Evolutionary conservation across 2,113 vertebrate species (phyloP), one percentile per base, ranked within the genome.

Genomic region (Hyla sarda): DNA sequence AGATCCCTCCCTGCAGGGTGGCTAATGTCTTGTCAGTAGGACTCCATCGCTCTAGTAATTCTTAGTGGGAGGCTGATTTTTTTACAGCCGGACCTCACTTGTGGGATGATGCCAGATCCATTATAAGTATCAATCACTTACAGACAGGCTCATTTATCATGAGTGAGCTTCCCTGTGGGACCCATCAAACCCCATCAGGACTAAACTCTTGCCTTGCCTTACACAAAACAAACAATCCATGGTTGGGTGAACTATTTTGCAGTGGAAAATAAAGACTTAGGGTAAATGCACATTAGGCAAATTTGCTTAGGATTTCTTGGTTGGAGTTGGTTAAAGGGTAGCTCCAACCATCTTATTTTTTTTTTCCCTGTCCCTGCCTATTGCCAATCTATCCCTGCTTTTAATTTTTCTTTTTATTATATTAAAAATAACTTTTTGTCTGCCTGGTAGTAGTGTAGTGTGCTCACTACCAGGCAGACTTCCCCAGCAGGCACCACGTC

Each of bases 141-240:
- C 16, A 45, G 77, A 71, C 65, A 81, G 52, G 16, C 76, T 47
- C 77, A 86, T 86, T 86, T 56, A 86, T 80, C 84, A 72, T 72
- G 76, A 23, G 50, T 60, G 84, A 86, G 65, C 48, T 80, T 34
- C 76, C 77, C 84, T 14, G 4, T 73, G 67, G 84, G 84, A 86
- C 21, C 41, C 60, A 80, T 71, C 78, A 23, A 41, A 67, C 30
- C 65, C 37, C 77, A 80, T 75, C 82, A 83, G 48, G 19, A 21
- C 9, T 82, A 71, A 82, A 48, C 17, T 32, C 19, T 48, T 19
- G 25, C 60, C 69, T 48, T 12, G 54, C 47, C 60, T 78, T 84
- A 23, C 83, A 71, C 62, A 34, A 80, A 85, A 67, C 77, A 72
- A 80, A 86, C 76, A 79, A 80, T 23, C 52, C 37, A 14, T n/a